Evolutionary conservation across 2,113 vertebrate species (phyloP).

Genomic region (Brachirus orientalis): DNA sequence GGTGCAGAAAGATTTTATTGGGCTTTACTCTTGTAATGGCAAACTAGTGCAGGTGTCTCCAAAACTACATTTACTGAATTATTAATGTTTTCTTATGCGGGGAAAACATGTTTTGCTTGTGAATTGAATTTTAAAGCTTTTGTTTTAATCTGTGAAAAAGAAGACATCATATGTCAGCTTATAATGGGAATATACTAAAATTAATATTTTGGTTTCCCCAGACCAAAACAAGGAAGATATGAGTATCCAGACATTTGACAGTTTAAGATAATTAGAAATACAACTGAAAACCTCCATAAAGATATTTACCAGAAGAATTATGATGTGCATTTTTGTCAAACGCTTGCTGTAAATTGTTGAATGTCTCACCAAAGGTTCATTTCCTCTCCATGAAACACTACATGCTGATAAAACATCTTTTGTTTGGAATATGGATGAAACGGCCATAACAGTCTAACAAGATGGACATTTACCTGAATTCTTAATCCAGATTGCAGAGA

Average conservation of each 20-base stretch:
- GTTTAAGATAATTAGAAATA: too few species aligned
- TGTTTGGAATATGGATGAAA: conserved; percentile 34
- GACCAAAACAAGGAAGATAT: too few species aligned
- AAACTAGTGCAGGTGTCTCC: background rate
- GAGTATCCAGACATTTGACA: too few species aligned
- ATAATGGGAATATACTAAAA: too few species aligned
- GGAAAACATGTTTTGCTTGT: too few species aligned
- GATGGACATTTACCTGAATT: conserved; percentile 47
- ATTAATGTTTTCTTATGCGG: background rate
- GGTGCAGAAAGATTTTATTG: background rate
- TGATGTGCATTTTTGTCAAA: too few species aligned
- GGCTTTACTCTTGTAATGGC: background rate
- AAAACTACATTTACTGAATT: background rate
- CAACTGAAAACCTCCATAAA: too few species aligned
- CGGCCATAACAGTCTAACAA: conserved; percentile 29
- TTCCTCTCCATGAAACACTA: background rate
- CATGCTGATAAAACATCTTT: conserved; percentile 11
- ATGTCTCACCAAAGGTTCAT: background rate
- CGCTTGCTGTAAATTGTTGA: too few species aligned
- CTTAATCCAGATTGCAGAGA: conserved; percentile 62
- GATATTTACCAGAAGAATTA: too few species aligned
- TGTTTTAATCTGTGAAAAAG: too few species aligned
- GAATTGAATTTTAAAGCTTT: too few species aligned
- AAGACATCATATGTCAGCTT: too few species aligned
- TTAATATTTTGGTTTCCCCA: background rate